Base-by-base conservation (phyloP, 1,140 invertebrate genomes). In the Cyclina sinensis region DNA sequence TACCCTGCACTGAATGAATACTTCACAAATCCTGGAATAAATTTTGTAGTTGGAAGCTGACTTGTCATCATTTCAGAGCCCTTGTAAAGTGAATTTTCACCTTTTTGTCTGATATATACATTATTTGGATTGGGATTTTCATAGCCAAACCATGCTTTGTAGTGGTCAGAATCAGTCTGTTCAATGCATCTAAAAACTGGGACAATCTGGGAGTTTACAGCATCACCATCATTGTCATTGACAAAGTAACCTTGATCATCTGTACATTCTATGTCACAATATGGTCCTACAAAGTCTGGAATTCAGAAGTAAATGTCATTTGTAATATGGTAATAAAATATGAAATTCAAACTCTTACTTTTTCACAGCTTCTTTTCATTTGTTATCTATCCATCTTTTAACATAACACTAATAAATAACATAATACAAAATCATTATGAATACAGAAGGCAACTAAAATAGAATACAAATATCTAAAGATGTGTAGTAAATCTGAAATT, bases 101-200 rank as follows among this genome's bases (percentile, higher is more conserved):
- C 79, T 18, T 83, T 82, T 4, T 81, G 59, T 37, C 84, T 84
- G 4, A 94, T 90, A 70, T 93, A 93, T 0, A 94, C 76, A 78
- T 93, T 94, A 68, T 92, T 89, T 16, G 85, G 30, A 54, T 93
- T 94, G 11, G 80, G 43, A 74, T 94, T 94, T 35, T 89, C 85
- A 51, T 94, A 94, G 43, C 93, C 93, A 90, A 94, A 92, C 92
- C 92, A 94, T 12, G 92, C 91, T 14, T 59, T 83, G n/a, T 90
- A 85, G 4, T 59, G 54, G 12, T 62, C 59, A 16, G 65, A 59
- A 12, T 24, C 43, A n/a, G 88, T 86, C 24, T 82, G 21, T n/a
- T 89, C 88, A 30, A 90, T 81, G 62, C 91, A 94, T 39, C 86
- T 83, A 65, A 92, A 92, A 11, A 76, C 80, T 2, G 91, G 91